phyloP scores from a whole-genome alignment of 37 sponge, comb jelly and placozoan genomes.

The Cliona cf. orientalis region DNA sequence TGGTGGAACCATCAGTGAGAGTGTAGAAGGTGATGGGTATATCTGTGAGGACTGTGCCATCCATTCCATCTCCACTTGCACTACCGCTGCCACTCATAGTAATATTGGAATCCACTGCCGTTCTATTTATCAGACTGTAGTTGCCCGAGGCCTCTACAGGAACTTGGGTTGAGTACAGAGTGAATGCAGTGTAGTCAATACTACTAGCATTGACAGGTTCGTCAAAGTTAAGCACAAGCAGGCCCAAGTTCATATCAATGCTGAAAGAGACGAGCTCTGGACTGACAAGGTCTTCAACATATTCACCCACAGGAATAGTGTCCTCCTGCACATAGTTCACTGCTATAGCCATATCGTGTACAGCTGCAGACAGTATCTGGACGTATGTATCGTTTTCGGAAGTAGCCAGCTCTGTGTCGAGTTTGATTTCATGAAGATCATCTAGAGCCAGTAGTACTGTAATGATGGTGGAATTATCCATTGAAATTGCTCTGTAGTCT shows the following conservation, averaged over 20 bases:
- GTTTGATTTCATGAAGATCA: conserved; percentile 87
- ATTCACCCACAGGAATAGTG: conserved; percentile 16
- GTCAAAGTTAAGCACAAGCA: conserved; percentile 77
- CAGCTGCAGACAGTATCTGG: conserved; percentile 30
- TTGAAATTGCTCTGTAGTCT: conserved; percentile 30
- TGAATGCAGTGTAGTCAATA: conserved; percentile 60
- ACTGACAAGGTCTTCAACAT: conserved; percentile 40
- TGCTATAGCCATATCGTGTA: conserved; percentile 76
- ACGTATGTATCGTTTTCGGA: conserved; percentile 59
- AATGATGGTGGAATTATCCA: conserved; percentile 67
- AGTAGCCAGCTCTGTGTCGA: conserved; percentile 72
- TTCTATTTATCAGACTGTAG: conserved; percentile 2
- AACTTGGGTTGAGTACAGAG: conserved; percentile 50
- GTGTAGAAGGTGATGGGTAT: conserved; percentile 20
- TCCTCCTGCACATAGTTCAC: conserved; percentile 52
- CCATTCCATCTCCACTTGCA: no score
- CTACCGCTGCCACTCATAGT: background rate
- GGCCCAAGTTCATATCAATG: conserved; percentile 80
- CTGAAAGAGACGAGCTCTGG: conserved; percentile 68
- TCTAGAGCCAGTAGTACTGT: conserved; percentile 64
- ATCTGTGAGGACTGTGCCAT: background rate
- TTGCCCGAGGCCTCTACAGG: background rate
- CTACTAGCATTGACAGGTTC: conserved; percentile 80
- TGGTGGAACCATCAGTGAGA: conserved; percentile 78
- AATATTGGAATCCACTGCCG: background rate